Evolutionary conservation across 2,888 invertebrate genomes (phyloP).

Genomic region (Ophion costatus): DNA sequence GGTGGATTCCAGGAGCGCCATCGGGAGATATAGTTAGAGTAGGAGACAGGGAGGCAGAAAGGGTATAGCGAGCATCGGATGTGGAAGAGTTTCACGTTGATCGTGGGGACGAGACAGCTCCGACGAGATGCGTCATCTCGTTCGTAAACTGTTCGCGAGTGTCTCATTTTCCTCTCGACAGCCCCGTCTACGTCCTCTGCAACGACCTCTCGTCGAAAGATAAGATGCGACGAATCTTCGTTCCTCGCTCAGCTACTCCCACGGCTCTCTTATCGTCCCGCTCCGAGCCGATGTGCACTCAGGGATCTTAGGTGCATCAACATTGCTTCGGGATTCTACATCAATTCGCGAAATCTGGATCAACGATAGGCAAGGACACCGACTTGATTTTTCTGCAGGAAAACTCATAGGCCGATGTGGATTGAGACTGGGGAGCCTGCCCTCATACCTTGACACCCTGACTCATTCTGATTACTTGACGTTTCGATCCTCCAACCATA

Average conservation of each 20-base stretch:
- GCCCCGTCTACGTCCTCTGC: constrained; percentile 22
- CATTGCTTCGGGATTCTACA: constrained; percentile 37
- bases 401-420: no score
- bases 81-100: constrained; percentile 34
- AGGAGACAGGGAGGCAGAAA: constrained; percentile 1
- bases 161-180: constrained; percentile 23
- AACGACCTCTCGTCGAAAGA: constrained; percentile 40
- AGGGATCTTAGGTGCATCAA: constrained; percentile 28
- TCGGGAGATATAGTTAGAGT: constrained; percentile 1
- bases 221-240: constrained; percentile 53
- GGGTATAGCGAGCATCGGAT: constrained; percentile 19
- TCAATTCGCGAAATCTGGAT: constrained; percentile 24
- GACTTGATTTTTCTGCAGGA: not conserved
- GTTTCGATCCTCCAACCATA: not conserved
- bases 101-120: constrained; percentile 35
- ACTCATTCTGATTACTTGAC: not conserved
- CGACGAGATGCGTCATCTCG: constrained; percentile 39
- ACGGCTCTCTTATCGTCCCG: constrained; percentile 18
- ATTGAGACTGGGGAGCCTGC: no score
- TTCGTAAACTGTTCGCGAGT: constrained; percentile 42
- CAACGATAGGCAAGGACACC: not conserved
- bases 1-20: constrained; percentile 37
- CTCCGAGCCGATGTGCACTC: constrained; percentile 43
- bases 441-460: no score
- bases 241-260: not conserved